phyloP scores from a whole-genome alignment of 2,888 invertebrate species.

The Scaeva pyrastri region DNA sequence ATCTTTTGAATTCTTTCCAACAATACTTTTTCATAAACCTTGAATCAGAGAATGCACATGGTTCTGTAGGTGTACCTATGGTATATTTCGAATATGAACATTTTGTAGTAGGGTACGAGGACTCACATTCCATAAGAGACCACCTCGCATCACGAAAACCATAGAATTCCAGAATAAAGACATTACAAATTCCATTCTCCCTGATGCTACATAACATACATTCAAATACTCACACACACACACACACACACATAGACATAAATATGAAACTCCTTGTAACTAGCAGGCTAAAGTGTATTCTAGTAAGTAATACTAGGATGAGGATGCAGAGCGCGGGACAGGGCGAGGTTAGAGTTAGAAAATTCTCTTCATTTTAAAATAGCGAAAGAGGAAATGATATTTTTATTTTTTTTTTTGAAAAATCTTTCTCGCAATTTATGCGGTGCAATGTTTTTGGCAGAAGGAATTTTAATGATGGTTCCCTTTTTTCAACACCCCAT shows the following conservation, averaged over 20 bases:
- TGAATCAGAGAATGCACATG: conserved; percentile 42
- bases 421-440: conserved; percentile 64
- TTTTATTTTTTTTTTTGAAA: conserved; percentile 12
- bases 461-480: conserved; percentile 65
- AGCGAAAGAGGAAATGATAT: conserved; percentile 51
- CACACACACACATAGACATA: too few species aligned
- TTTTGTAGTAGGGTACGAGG: conserved; percentile 21
- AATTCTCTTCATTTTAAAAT: conserved; percentile 20
- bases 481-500: not conserved
- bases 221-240: too few species aligned
- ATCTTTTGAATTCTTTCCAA: conserved; percentile 61
- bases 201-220: not conserved
- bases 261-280: conserved; percentile 17
- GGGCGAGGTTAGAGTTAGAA: conserved; percentile 2
- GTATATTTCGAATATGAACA: not conserved
- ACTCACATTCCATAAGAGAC: conserved; percentile 10
- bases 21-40: conserved; percentile 62
- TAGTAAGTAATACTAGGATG: not conserved
- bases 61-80: conserved; percentile 16
- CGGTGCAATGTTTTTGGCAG: conserved; percentile 65
- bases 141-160: conserved; percentile 48
- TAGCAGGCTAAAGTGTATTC: not conserved
- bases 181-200: conserved; percentile 57
- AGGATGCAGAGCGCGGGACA: too few species aligned
- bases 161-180: conserved; percentile 64